Conservation (phyloP, 2,888 invertebrate genomes). For the Drosophila mimetica region DNA sequence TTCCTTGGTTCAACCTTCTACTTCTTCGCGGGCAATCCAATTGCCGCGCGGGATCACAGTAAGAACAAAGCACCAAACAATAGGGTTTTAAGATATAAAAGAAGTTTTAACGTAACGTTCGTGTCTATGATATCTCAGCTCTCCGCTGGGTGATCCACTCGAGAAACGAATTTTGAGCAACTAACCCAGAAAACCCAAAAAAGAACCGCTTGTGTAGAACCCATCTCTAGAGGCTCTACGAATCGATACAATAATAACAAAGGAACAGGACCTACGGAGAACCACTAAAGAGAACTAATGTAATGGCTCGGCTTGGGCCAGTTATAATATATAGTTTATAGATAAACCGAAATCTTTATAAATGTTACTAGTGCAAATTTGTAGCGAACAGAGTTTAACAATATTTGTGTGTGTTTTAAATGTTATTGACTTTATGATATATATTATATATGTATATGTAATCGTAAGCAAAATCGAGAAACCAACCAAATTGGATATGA, state of each 20-base stretch:
- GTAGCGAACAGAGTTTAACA: constrained; percentile 66
- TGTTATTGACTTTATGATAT: constrained; percentile 62
- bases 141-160: constrained; percentile 3
- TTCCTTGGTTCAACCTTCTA: constrained; percentile 50
- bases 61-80: constrained; percentile 83
- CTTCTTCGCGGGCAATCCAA: constrained; percentile 64
- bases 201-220: constrained; percentile 58
- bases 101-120: constrained; percentile 54
- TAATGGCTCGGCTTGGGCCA: constrained; percentile 27
- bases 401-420: constrained; percentile 74
- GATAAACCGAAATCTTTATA: constrained; percentile 60
- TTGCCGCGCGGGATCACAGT: constrained; percentile 76
- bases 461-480: constrained; percentile 47
- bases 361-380: constrained; percentile 72
- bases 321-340: constrained; percentile 51
- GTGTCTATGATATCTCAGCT: constrained; percentile 38
- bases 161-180: constrained; percentile 59
- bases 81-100: constrained; percentile 69
- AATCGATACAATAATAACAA: constrained; percentile 55
- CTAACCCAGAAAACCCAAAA: constrained; percentile 24
- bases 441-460: constrained; percentile 36
- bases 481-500: constrained; percentile 24
- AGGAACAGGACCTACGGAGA: constrained; percentile 26
- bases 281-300: constrained; percentile 10
- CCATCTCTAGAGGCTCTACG: constrained; percentile 44